These are phyloP conservation scores for Mohoua ochrocephala DNA, from an alignment of 2,113 vertebrate species.

Conservation along the genomic window DNA sequence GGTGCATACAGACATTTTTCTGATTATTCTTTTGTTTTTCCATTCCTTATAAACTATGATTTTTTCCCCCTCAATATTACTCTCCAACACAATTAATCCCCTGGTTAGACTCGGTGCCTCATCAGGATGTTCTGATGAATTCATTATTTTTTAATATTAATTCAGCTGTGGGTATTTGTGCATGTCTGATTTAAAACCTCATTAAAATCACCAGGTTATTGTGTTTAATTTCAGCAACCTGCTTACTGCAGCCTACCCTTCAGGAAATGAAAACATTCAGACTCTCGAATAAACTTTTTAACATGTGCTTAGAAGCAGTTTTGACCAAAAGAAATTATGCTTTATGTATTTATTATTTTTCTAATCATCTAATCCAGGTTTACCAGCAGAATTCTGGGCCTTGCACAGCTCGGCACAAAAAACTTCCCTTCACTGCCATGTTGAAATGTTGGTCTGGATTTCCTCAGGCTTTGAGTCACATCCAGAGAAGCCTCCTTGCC, in stretches of 20 bases:
- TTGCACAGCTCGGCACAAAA: background rate
- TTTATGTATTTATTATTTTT: background rate
- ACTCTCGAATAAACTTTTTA: background rate
- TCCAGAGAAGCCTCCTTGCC: background rate
- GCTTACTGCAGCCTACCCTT: background rate
- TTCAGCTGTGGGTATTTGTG: background rate
- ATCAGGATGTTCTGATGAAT: background rate
- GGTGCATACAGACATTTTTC: background rate
- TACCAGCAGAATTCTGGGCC: background rate
- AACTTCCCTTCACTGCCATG: background rate
- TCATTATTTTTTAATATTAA: background rate
- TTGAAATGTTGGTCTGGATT: background rate
- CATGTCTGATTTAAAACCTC: background rate
- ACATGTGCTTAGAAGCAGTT: background rate
- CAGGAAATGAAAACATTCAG: background rate
- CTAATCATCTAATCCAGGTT: background rate
- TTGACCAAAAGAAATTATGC: background rate
- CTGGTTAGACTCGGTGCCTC: background rate
- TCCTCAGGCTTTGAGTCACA: background rate
- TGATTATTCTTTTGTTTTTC: background rate
- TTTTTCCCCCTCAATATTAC: accelerated
- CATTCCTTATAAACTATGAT: background rate
- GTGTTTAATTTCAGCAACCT: background rate
- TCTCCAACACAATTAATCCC: background rate
- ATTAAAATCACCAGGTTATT: background rate